Percentiles rank a stretch among this genome's conserved stretches.
These are phyloP conservation scores for Chloropsis hardwickii DNA, from an alignment of 2,113 vertebrate genomes.

Conservation along the genomic window DNA sequence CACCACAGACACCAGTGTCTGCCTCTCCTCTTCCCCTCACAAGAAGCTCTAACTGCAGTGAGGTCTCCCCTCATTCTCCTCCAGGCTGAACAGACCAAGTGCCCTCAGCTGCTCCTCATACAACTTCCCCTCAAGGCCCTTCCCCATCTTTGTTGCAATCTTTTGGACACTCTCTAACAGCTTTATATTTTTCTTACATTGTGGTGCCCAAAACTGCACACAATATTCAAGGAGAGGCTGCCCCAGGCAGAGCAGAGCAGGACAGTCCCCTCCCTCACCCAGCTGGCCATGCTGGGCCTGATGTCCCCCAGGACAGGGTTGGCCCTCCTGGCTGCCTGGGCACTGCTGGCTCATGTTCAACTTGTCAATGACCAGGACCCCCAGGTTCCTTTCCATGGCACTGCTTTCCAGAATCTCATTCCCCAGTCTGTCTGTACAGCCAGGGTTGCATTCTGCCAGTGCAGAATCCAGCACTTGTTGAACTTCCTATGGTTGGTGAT, in stretches of 20 bases:
- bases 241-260: fast-evolving
- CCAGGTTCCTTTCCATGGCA: fast-evolving
- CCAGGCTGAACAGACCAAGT: neutral
- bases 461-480: neutral
- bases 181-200: neutral
- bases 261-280: neutral
- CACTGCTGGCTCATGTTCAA: neutral
- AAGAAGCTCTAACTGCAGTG: neutral
- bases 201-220: neutral
- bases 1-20: neutral
- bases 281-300: neutral
- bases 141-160: neutral
- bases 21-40: neutral
- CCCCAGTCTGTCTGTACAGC: neutral
- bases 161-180: neutral
- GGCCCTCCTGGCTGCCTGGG: neutral
- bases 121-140: neutral
- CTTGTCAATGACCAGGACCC: too few relatives aligned
- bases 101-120: fast-evolving
- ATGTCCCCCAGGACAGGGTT: fast-evolving
- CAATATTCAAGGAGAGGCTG: neutral
- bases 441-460: neutral
- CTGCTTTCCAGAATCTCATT: neutral
- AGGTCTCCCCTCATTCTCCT: neutral
- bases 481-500: neutral